Evolutionary conservation across 2,888 invertebrate species (phyloP), one percentile per base, ranked within the genome.

Genomic region (Platerodrilus igneus): DNA sequence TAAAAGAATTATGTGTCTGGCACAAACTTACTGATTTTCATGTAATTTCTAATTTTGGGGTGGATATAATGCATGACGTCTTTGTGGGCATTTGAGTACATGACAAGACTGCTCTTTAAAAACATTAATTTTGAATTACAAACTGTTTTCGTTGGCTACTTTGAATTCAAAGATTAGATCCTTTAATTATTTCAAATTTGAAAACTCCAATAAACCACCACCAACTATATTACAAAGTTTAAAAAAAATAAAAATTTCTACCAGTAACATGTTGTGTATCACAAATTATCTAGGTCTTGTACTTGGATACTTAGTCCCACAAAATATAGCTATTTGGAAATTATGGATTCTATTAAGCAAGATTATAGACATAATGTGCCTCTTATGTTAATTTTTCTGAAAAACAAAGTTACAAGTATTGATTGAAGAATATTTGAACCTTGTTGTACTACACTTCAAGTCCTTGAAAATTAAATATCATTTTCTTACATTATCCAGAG

Each of bases 31-130:
- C 40, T 8, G 37, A 45, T 23, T 59, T 53, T 50, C 46, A 56
- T 42, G 42, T 55, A 14, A 40, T 43, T 10, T 34, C 50, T 25
- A 56, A 56, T 40, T 48, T 34, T 43, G 37, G 21, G 34, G 42
- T 50, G 17, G 57, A 57, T 41, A 43, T 53, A 16, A 53, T 53
- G 51, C 54, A 57, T 35, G 56, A 57, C 36, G 8, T 57, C 13
- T 47, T 51, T 27, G 51, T 52, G 28, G 51, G 51, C n/a, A 20
- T 51, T 21, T 37, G 41, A 11, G 15, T 13, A 7, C 26, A 21
- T 25, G 31, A 34, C 11, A 13, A 42, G 17, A 18, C 36, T 20
- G 16, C 11, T 26, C 33, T 20, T 23, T 45, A 21, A 34, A 31
- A 9, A 11, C 16, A 40, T 41, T 42, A n/a, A 26, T 36, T 4